Base-by-base conservation (phyloP, 2,113 vertebrate species). In the Psilopsiagon aymara region DNA sequence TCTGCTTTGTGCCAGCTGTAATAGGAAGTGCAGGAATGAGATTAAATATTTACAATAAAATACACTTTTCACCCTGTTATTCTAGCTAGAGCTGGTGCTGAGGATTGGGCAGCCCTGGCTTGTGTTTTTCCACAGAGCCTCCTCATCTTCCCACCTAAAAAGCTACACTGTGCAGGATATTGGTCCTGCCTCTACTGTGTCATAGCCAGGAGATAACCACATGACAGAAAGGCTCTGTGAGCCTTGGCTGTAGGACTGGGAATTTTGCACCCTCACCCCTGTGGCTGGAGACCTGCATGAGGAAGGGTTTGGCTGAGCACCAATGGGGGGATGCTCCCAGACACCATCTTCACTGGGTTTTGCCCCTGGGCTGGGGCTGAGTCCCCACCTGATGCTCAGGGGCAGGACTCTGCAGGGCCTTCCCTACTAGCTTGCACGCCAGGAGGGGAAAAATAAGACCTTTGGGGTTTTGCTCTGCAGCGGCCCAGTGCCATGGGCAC, bases 21-120 rank as follows among this genome's bases (percentile, higher is more conserved):
- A 93, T 35, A 35, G 78, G 66, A 91, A 82, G 86, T 74, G 86
- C 74, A 70, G 74, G 70, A 90, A 94, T 43, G 29, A 85, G 68
- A 83, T 90, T 63, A 95, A 91, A 90, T 92, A 90, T 82, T 84
- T 93, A 94, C 80, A 93, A 41, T 60, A 82, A 71, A 92, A 91
- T 31, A 5, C 77, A 84, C 81, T 91, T 95, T 75, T 76, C 44
- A 66, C 44, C 10, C 88, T 89, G 67, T 91, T 86, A 89, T 47
- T 94, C 89, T 89, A 85, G 27, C 81, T 91, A 87, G 43, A 75
- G 47, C 33, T 70, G 37, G 71, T 39, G 73, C 47, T 0, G 0
- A 49, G 24, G 44, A 47, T 77, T 70, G 52, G 39, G 60, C 59
- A 93, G 77, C 39, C 51, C 71, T 35, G 53, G 18, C 14, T 41